A percentile compares a stretch with the other conserved stretches of the same genome.
These are phyloP conservation scores for Campodea augens DNA, from an alignment of 1,140 invertebrate genomes.

Conservation along the genomic window DNA sequence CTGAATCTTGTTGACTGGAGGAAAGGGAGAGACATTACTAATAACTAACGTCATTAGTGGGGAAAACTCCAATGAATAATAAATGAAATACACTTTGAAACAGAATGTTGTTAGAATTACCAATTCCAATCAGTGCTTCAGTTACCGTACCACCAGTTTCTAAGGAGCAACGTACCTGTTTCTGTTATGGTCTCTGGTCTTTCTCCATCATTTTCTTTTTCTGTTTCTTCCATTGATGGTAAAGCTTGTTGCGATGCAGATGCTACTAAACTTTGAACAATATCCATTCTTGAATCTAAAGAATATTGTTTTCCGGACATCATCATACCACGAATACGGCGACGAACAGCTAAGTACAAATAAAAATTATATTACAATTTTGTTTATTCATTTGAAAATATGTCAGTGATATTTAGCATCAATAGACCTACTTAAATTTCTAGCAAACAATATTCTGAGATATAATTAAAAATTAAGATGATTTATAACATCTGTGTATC, in stretches of 20 bases:
- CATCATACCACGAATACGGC: constrained; percentile 64
- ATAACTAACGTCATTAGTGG: too few relatives aligned
- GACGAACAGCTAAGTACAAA: constrained; percentile 19
- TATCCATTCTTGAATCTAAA: constrained; percentile 73
- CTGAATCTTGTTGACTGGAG: too few relatives aligned
- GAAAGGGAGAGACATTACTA: too few relatives aligned
- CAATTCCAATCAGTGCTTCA: too few relatives aligned
- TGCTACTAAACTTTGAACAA: constrained; percentile 41
- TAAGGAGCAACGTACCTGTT: too few relatives aligned
- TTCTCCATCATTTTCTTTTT: too few relatives aligned
- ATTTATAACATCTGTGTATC: background rate
- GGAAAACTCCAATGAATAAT: too few relatives aligned
- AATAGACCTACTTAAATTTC: background rate
- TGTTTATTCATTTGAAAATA: background rate
- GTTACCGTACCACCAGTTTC: too few relatives aligned
- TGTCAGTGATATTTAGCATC: background rate
- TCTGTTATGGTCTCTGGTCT: too few relatives aligned
- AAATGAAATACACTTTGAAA: too few relatives aligned
- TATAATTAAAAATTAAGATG: background rate
- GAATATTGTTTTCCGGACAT: constrained; percentile 79
- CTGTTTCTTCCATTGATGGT: background rate
- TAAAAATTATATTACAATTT: background rate
- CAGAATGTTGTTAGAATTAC: too few relatives aligned
- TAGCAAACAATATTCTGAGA: background rate
- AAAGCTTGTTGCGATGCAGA: background rate